Conservation (phyloP, 2,888 invertebrate genomes). For the Glaucopsyche alexis region DNA sequence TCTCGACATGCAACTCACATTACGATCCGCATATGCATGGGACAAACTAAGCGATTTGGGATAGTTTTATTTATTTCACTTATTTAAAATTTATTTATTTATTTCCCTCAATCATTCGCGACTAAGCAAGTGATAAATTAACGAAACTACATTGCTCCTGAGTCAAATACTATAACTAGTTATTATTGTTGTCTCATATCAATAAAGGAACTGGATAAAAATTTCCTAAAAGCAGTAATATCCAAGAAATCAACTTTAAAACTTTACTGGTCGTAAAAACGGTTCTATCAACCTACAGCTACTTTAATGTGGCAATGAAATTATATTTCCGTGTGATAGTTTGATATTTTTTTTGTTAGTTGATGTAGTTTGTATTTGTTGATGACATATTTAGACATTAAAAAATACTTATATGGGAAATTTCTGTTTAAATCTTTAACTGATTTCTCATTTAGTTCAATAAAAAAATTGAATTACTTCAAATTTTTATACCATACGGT, state of each 20-base stretch:
- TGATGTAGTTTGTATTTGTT: background rate
- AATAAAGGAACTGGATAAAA: background rate
- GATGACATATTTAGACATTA: background rate
- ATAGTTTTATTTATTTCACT: background rate
- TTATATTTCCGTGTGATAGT: slow-evolving; percentile 1
- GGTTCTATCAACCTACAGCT: slow-evolving; percentile 12
- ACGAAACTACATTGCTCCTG: background rate
- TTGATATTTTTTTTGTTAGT: background rate
- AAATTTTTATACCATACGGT: too few species aligned
- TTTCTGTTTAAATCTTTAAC: too few species aligned
- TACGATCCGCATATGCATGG: too few species aligned
- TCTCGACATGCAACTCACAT: too few species aligned
- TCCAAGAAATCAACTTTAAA: background rate
- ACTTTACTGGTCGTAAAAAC: background rate
- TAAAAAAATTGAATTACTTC: too few species aligned
- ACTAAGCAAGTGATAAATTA: background rate
- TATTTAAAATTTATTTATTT: background rate
- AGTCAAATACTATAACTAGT: background rate
- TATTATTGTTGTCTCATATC: background rate
- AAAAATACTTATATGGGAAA: too few species aligned
- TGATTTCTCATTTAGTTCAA: too few species aligned
- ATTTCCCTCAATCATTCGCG: background rate
- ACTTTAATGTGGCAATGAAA: background rate
- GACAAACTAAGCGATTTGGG: background rate
- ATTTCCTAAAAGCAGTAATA: background rate